These are phyloP conservation scores for Cephus spinipes DNA, from an alignment of 2,888 invertebrate genomes.

Conservation along the genomic window DNA sequence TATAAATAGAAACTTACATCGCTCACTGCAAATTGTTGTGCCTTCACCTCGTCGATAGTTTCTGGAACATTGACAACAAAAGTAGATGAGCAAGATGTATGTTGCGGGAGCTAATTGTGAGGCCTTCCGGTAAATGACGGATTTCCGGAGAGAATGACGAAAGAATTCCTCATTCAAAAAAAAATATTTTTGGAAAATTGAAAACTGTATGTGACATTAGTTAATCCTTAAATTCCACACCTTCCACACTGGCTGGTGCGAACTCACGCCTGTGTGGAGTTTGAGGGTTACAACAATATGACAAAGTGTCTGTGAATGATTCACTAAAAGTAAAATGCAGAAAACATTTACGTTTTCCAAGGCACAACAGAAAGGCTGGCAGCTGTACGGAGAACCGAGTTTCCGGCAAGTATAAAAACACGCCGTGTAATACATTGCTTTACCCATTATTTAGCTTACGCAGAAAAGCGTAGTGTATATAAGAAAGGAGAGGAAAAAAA, in stretches of 20 bases:
- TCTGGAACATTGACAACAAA: conserved; percentile 39
- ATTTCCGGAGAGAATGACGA: not conserved
- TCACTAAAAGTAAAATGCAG: too few relatives aligned
- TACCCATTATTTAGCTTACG: not conserved
- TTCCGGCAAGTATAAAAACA: not conserved
- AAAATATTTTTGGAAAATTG: too few relatives aligned
- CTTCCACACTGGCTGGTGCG: too few relatives aligned
- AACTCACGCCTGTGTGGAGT: too few relatives aligned
- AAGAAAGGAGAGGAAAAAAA: not conserved
- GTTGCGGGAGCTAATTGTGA: not conserved
- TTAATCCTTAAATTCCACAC: too few relatives aligned
- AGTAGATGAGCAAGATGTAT: not conserved
- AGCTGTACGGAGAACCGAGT: not conserved
- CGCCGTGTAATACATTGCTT: not conserved
- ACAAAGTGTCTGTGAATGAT: too few relatives aligned
- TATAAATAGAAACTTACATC: conserved; percentile 45
- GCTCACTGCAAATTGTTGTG: conserved; percentile 40
- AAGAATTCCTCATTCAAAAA: too few relatives aligned
- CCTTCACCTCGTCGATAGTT: conserved; percentile 41
- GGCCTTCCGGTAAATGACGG: not conserved
- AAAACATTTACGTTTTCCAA: too few relatives aligned
- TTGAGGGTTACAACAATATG: too few relatives aligned
- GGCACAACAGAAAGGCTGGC: not conserved
- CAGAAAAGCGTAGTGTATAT: not conserved
- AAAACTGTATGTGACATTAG: too few relatives aligned